These are phyloP conservation scores for Grapholita molesta DNA, from an alignment of 1,140 invertebrate genomes.

Conservation along the genomic window DNA sequence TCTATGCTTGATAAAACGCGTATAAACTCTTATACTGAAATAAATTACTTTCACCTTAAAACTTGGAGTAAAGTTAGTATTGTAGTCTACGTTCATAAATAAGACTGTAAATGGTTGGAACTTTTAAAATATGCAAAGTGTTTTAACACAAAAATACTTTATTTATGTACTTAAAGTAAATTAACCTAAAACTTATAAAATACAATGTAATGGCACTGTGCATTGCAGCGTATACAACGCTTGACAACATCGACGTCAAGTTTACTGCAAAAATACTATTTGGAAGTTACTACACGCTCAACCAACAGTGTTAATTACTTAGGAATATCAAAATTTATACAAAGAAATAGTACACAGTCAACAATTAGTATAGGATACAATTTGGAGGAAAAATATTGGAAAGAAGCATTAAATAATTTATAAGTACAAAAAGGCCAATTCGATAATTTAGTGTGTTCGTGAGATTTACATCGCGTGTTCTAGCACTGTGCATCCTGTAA, in stretches of 20 bases:
- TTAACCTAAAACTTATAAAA: not conserved
- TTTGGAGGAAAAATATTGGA: not conserved
- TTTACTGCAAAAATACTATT: not conserved
- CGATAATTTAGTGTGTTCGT: slow-evolving; percentile 25
- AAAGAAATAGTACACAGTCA: too few species aligned
- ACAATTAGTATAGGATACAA: not conserved
- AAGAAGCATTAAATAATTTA: slow-evolving; percentile 26
- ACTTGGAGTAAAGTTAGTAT: too few species aligned
- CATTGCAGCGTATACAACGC: not conserved
- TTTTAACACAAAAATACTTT: not conserved
- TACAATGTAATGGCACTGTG: not conserved
- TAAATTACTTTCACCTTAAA: too few species aligned
- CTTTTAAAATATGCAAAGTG: too few species aligned
- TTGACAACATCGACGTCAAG: slow-evolving; percentile 3
- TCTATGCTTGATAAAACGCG: not conserved
- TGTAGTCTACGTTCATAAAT: too few species aligned
- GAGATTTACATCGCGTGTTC: slow-evolving; percentile 66
- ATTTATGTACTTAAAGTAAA: not conserved
- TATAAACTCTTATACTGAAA: not conserved
- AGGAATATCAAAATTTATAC: not conserved
- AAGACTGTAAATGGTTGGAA: too few species aligned
- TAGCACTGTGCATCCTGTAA: slow-evolving; percentile 57
- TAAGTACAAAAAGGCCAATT: slow-evolving; percentile 50
- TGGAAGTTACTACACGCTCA: not conserved
- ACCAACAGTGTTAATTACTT: not conserved